Base-by-base conservation (phyloP, 2,888 invertebrate genomes). In the Pollenia labialis region DNA sequence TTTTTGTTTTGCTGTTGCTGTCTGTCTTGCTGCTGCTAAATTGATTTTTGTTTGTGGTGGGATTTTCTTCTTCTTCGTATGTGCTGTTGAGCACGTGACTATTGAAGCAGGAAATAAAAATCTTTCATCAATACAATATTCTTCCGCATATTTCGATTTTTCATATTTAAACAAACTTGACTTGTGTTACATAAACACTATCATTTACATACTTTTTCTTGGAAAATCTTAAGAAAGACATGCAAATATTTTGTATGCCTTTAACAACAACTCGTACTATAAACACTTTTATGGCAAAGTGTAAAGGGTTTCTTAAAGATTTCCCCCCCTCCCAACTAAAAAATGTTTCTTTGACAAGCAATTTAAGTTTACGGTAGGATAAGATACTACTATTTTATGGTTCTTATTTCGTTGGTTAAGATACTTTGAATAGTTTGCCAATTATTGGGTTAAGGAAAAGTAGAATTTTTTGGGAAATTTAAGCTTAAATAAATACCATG, bases 1-100 rank as follows among this genome's bases (percentile, higher is more conserved):
- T 9, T 54, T 40, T 48, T 64, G 48, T 62, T 0, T 72, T 23
- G 9, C 42, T 75, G 14, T 14, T 52, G 12, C 16, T 74, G 66
- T 46, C 8, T 32, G 32, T 77, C 62, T 72, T 32, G 23, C 44
- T 62, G 72, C 54, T 81, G 81, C 12, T 77, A 84, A 84, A 84
- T 87, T 87, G 84, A 87, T 87, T 87, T 84, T 62, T 84, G 72
- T 87, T 87, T 84, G 84, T 74, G 68, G 62, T 81, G 54, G 56
- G 44, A 32, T 54, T 72, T 72, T 40, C 16, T 42, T 23, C 32
- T 50, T 23, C 32, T 50, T 74, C 23, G 62, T 60, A 42, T 82
- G 54, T 75, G 66, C 23, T 76, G 9, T 72, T 14, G n/a, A 56
- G 84, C 84, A 87, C 84, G 87, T 87, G 87, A 87, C 87, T 87